Evolutionary conservation across 2,888 invertebrate species (phyloP).

Genomic region (Drosophila suboccidentalis): DNA sequence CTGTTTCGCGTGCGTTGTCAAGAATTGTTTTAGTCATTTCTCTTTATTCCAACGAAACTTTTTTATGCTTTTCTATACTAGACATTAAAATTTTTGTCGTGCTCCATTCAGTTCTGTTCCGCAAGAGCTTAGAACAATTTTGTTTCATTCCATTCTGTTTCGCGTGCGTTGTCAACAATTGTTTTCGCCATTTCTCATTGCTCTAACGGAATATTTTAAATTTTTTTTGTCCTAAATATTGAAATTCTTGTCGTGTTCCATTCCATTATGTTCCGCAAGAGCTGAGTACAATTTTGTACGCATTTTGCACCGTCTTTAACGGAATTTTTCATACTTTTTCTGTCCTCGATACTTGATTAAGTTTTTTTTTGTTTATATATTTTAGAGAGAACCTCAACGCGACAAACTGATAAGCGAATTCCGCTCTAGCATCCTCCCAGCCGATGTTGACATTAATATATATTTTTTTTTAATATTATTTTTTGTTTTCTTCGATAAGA

Average conservation of each 20-base stretch:
- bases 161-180: not conserved
- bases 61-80: not conserved
- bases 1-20: no score
- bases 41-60: no score
- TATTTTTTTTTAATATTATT: not conserved
- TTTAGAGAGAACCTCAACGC: not conserved
- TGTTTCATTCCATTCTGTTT: not conserved
- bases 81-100: no score
- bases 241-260: no score
- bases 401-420: conserved; percentile 37
- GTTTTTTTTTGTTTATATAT: not conserved
- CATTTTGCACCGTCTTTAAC: not conserved
- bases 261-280: conserved; percentile 8
- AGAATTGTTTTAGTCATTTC: no score
- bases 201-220: no score
- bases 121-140: no score
- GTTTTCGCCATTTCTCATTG: not conserved
- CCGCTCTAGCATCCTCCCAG: conserved; percentile 24
- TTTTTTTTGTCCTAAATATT: no score
- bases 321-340: not conserved
- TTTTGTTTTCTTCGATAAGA: conserved; percentile 50
- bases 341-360: conserved; percentile 23
- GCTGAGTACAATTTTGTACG: no score
- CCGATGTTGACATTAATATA: not conserved
- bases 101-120: not conserved